Conservation (phyloP, 2,888 invertebrate genomes). For the Leucoptera coffeella region DNA sequence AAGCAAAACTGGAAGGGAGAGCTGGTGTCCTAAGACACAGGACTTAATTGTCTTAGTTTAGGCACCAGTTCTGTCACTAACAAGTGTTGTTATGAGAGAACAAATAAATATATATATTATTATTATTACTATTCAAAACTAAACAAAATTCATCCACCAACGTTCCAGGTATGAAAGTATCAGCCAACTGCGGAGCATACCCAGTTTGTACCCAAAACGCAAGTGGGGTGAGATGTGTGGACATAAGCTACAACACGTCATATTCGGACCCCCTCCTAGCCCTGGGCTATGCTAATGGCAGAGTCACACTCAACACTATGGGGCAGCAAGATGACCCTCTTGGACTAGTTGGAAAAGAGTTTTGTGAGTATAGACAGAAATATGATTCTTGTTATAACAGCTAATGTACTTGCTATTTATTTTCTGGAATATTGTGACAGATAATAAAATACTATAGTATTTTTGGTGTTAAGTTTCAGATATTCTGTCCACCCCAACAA, state of each 20-base stretch:
- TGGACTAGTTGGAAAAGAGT: conserved; percentile 68
- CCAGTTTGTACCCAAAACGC: conserved; percentile 69
- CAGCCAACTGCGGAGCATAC: conserved; percentile 62
- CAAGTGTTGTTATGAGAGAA: too few relatives aligned
- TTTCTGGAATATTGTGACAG: too few relatives aligned
- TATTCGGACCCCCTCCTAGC: conserved; percentile 77
- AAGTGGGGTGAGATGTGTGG: conserved; percentile 81
- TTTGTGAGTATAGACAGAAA: conserved; percentile 60
- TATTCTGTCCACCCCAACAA: too few relatives aligned
- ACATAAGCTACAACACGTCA: conserved; percentile 70
- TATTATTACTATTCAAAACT: conserved; percentile 2
- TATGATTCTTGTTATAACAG: too few relatives aligned
- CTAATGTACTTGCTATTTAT: too few relatives aligned
- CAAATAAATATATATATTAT: neutral
- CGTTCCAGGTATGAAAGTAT: conserved; percentile 61
- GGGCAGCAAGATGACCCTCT: conserved; percentile 64
- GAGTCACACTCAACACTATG: conserved; percentile 73
- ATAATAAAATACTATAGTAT: too few relatives aligned
- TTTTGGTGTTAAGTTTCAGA: too few relatives aligned
- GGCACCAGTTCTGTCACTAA: too few relatives aligned
- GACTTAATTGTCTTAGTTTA: too few relatives aligned
- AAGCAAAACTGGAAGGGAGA: too few relatives aligned
- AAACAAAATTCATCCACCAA: too few relatives aligned
- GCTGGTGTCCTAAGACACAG: too few relatives aligned
- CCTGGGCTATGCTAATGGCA: conserved; percentile 85